Evolutionary conservation across 2,113 vertebrate genomes (phyloP), one percentile per base, ranked within the genome.

Genomic region (Calonectris borealis): DNA sequence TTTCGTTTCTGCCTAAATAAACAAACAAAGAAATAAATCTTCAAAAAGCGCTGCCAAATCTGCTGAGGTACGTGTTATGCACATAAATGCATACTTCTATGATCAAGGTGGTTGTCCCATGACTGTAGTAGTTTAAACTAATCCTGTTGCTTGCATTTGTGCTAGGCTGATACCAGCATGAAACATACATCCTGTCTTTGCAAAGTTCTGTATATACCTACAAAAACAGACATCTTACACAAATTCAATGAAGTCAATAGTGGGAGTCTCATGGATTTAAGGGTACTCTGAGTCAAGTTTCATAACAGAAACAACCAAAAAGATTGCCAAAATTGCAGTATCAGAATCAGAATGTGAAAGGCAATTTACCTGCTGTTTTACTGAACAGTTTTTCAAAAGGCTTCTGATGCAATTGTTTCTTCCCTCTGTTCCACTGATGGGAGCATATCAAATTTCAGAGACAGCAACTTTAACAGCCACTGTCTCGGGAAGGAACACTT

Each of bases 1-100:
- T 99, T 99, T 14, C 99, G 98, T 83, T 97, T 99, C 91, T 99
- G 99, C 95, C 99, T 99, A 97, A 70, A 94, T 36, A 89, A 69
- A 82, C 21, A 79, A 84, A 58, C 22, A 60, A 54, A 86, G 16
- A 75, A 55, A 70, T 10, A 22, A 32, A 31, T 15, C 58, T 69
- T 76, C 36, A 86, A 42, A 79, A 79, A 66, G 40, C 2, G 6
- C 64, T 32, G 75, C 27, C 60, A 72, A 3, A 46, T 80, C 42
- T 66, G 54, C 52, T 44, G 26, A 91, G 58, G 25, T 42, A 49
- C 1, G 0, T 18, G 10, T 36, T 27, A 48, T 3, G 31, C n/a
- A 76, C 34, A 38, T 8, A 65, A 64, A 85, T 4, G 24, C 21
- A 57, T 2, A n/a, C 18, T 87, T 65, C 10, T 17, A 7, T 1